Conservation (phyloP, 2,797 vertebrate species). For the Acanthurus lineatus region DNA sequence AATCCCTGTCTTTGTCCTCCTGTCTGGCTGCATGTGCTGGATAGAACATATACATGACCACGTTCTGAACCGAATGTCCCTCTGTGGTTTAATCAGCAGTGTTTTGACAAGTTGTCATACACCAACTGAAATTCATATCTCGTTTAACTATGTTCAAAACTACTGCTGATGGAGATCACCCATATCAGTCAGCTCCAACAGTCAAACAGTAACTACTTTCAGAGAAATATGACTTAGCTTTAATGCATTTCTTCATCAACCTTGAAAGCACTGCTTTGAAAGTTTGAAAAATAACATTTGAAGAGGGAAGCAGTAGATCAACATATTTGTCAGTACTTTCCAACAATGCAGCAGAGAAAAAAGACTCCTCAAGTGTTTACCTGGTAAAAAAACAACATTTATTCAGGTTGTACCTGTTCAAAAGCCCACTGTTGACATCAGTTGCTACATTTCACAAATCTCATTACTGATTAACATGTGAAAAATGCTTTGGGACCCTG, state of each 20-base stretch:
- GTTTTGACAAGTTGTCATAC: slow-evolving; percentile 23
- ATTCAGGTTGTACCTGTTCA: slow-evolving; percentile 13
- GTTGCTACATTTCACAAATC: slow-evolving; percentile 59
- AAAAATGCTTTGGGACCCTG: slow-evolving; percentile 43
- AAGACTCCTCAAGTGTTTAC: slow-evolving; percentile 23
- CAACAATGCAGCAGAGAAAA: slow-evolving; percentile 2
- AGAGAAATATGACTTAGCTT: background rate
- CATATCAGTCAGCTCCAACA: background rate
- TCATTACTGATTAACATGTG: slow-evolving; percentile 79
- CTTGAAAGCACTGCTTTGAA: background rate
- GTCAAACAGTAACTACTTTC: background rate
- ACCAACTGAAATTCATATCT: slow-evolving; percentile 16
- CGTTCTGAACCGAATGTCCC: slow-evolving; percentile 12
- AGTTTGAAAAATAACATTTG: background rate
- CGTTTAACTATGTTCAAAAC: background rate
- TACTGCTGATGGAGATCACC: background rate
- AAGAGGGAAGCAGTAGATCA: slow-evolving; percentile 25
- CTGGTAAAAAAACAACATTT: slow-evolving; percentile 26
- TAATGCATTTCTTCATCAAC: background rate
- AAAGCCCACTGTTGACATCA: slow-evolving; percentile 49
- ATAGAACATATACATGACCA: background rate
- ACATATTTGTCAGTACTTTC: background rate
- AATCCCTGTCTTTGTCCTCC: too few species aligned
- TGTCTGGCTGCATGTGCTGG: too few species aligned
- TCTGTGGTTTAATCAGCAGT: slow-evolving; percentile 24